Base-by-base conservation (phyloP, 2,797 vertebrate species). In the Lindbergichthys nudifrons region DNA sequence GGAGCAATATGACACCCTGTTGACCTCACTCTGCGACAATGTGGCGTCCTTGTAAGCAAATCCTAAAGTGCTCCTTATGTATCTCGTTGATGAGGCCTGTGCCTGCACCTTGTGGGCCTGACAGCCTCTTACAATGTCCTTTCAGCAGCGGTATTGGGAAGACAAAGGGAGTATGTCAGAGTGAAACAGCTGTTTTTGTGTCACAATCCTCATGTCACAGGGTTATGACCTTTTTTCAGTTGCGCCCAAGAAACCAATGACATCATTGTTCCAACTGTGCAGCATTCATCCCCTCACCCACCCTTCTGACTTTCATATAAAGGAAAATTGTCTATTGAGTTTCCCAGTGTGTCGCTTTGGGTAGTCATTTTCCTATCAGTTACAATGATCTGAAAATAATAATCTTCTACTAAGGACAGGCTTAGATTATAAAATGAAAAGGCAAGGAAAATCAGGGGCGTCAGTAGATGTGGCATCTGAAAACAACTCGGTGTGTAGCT, bases 141-240 rank as follows among this genome's bases (percentile, higher is more conserved):
- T 77, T 84, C 76, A 78, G 68, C 75, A 59, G 56, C 46, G 10
- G 75, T 65, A 64, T 65, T 77, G 19, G 53, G 56, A 39, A 70
- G 74, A 92, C 85, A 91, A 90, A 92, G 75, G 76, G 69, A 86
- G 69, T 69, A 82, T 87, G 85, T 89, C 86, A 87, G 69, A 69
- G 66, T 47, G 75, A 80, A 36, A 86, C 90, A 88, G 93, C 87
- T 94, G 90, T 90, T 91, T 92, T 88, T 85, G 77, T 89, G 82
- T 83, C 81, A 80, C 71, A 73, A 54, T 77, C 77, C 80, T 83
- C 72, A 75, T 92, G 83, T 89, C 78, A 82, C 63, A 58, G 87
- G 86, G 84, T 92, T 85, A 80, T 56, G 83, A 88, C 90, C 89
- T 84, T 65, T 63, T 87, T 79, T 80, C 83, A 73, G 70, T 79